Conservation (phyloP, 2,113 vertebrate genomes). For the Riparia riparia region DNA sequence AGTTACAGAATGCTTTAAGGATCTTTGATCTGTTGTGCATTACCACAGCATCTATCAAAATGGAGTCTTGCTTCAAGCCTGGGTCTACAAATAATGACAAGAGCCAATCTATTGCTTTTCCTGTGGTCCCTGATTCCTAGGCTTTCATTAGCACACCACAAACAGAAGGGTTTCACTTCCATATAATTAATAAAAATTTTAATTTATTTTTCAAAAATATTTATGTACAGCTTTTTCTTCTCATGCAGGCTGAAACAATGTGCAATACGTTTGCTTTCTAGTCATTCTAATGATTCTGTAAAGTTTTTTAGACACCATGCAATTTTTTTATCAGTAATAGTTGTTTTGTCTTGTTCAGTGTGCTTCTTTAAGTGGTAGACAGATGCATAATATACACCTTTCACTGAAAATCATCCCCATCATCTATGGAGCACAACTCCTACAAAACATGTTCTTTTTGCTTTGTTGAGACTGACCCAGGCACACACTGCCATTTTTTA, state of each 20-base stretch:
- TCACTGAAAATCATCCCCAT: neutral
- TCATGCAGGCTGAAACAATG: neutral
- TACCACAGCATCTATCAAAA: neutral
- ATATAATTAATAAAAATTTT: neutral
- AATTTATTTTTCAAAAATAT: neutral
- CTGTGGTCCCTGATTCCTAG: neutral
- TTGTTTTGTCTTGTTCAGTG: neutral
- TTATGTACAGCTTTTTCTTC: neutral
- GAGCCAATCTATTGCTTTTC: neutral
- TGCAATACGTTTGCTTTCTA: neutral
- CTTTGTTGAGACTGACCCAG: neutral
- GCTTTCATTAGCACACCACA: neutral
- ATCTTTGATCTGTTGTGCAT: neutral
- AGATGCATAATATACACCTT: neutral
- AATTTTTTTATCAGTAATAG: neutral
- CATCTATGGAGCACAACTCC: neutral
- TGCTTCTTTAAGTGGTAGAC: neutral
- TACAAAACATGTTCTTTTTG: neutral
- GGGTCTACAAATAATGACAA: neutral
- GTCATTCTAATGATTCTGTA: neutral
- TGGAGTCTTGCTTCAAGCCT: neutral
- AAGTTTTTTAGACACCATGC: neutral
- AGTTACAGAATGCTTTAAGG: neutral
- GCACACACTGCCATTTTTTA: neutral
- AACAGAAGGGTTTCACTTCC: neutral